Conservation (phyloP, 2,113 vertebrate species). For the Oreocharis arfaki region DNA sequence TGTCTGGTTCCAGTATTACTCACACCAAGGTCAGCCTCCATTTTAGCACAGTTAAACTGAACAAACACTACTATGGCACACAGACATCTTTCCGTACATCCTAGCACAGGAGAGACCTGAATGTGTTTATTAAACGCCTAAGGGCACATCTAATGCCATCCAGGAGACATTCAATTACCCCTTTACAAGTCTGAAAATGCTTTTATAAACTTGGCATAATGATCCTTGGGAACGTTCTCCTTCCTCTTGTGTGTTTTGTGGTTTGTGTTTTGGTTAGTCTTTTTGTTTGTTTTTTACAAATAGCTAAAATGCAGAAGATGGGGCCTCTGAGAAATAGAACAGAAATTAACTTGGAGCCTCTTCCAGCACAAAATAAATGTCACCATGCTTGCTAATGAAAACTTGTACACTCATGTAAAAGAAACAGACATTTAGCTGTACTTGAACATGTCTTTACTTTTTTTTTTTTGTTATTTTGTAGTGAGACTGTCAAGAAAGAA, state of each 20-base stretch:
- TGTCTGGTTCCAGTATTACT: background rate
- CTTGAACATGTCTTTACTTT: background rate
- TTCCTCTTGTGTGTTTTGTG: background rate
- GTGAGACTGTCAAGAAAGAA: background rate
- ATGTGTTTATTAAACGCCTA: background rate
- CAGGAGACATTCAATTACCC: background rate
- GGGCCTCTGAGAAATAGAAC: background rate
- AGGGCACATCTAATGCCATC: background rate
- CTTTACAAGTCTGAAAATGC: background rate
- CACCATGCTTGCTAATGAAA: background rate
- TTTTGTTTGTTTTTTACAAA: background rate
- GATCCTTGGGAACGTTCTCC: background rate
- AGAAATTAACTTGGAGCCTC: background rate
- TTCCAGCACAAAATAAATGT: background rate
- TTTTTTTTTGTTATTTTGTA: background rate
- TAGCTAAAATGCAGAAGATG: background rate
- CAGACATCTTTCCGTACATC: background rate
- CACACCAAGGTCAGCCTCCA: background rate
- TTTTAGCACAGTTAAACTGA: constrained; percentile 30
- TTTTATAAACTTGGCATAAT: background rate
- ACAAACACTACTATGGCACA: background rate
- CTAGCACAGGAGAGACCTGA: background rate
- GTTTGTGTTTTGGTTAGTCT: background rate
- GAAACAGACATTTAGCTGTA: background rate
- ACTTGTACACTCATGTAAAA: background rate